These are phyloP conservation scores for Gallinago jamesoni DNA, from an alignment of 2,113 vertebrate genomes.

Conservation along the genomic window DNA sequence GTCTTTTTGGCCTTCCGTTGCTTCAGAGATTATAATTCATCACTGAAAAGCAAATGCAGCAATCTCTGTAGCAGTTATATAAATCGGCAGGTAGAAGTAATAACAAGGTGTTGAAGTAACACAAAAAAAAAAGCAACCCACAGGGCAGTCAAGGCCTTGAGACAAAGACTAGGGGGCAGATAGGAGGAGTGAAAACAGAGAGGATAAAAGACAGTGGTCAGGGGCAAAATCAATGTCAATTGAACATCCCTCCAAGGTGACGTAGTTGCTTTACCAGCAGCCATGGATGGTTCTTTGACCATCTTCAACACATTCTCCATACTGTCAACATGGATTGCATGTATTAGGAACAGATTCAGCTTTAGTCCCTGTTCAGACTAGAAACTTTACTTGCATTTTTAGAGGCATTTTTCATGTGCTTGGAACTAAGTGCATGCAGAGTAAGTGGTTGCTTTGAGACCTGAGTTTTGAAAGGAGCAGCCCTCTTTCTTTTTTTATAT, in stretches of 20 bases:
- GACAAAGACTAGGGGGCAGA: not conserved
- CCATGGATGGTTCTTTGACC: not conserved
- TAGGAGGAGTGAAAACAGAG: not conserved
- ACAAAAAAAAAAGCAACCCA: not conserved
- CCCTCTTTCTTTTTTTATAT: not conserved
- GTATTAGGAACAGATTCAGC: not conserved
- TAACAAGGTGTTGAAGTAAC: accelerated
- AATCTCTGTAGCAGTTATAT: not conserved
- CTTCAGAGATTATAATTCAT: not conserved
- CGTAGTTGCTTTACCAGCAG: not conserved
- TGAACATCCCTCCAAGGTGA: not conserved
- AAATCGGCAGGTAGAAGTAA: not conserved
- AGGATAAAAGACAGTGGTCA: not conserved
- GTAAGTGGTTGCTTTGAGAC: not conserved
- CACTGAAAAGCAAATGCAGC: not conserved
- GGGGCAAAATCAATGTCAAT: not conserved
- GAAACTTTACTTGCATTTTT: not conserved
- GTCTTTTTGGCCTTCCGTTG: not conserved
- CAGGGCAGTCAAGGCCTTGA: not conserved
- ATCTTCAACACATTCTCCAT: not conserved
- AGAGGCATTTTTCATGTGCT: not conserved
- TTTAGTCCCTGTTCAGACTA: not conserved
- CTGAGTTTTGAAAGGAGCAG: not conserved
- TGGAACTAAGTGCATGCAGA: not conserved
- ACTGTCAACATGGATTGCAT: not conserved